These are phyloP conservation scores for Myotis davidii DNA, from an alignment of 2,113 vertebrate genomes.

Conservation along the genomic window DNA sequence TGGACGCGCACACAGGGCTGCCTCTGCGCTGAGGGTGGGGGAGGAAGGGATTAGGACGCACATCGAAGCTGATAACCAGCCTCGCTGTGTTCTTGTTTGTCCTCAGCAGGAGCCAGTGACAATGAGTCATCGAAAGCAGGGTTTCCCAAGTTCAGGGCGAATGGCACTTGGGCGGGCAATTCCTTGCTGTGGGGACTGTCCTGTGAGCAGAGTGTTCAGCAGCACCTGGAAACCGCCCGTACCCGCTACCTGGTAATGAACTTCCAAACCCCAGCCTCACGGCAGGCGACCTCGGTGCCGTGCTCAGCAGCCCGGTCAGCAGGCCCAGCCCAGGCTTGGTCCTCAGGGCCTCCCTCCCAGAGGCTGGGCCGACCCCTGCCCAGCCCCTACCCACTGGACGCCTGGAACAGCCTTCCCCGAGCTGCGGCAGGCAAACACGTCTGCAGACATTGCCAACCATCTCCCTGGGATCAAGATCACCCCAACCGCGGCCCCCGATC, in stretches of 20 bases:
- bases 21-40: background rate
- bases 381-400: background rate
- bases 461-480: background rate
- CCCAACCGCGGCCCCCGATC: background rate
- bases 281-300: background rate
- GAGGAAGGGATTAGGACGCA: background rate
- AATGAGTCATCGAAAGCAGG: background rate
- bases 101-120: background rate
- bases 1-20: accelerated
- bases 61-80: accelerated
- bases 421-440: background rate
- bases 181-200: background rate
- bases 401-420: background rate
- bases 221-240: background rate
- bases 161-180: background rate
- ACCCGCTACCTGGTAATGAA: background rate
- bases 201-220: background rate
- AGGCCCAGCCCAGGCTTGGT: background rate
- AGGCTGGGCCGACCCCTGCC: background rate
- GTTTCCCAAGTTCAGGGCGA: background rate
- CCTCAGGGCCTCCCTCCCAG: background rate
- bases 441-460: background rate
- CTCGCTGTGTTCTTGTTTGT: background rate
- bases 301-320: background rate
- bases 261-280: background rate